Conservation (phyloP, 2,797 vertebrate genomes). For the Carcharodon carcharias region DNA sequence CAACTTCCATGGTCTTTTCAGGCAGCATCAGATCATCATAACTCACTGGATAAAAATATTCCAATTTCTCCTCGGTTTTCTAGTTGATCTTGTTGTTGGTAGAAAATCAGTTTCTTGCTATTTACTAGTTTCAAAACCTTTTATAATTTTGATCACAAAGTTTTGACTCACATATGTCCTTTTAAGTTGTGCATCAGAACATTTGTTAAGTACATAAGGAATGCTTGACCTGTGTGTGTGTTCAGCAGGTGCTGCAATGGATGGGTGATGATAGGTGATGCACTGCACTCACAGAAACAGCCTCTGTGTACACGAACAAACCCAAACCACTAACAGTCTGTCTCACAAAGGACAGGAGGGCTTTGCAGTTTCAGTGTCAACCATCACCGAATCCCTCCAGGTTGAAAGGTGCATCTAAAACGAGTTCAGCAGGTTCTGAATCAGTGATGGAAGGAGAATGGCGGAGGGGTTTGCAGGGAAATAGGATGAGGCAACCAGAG, state of each 20-base stretch:
- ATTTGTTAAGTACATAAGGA: not conserved
- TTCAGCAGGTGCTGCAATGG: not conserved
- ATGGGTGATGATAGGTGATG: not conserved
- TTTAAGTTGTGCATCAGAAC: not conserved
- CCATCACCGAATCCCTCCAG: not conserved
- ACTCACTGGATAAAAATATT: not conserved
- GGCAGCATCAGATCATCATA: not conserved
- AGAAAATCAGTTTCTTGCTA: not conserved
- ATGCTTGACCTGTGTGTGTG: not conserved
- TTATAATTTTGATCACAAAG: not conserved
- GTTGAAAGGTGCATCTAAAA: not conserved
- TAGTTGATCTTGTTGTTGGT: not conserved
- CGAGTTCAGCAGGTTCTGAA: not conserved
- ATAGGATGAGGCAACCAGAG: not conserved
- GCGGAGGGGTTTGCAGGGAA: not conserved
- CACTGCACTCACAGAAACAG: not conserved
- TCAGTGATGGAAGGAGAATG: not conserved
- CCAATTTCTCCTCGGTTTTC: not conserved
- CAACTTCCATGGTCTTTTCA: not conserved
- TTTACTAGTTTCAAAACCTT: not conserved
- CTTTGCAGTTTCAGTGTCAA: not conserved
- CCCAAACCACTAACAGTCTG: not conserved
- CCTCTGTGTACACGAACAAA: not conserved
- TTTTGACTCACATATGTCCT: not conserved
- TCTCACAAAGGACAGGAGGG: not conserved